A percentile compares a stretch with the other conserved stretches of the same genome.
Conservation (phyloP, 2,797 vertebrate species). For the Nannoperca australis region DNA sequence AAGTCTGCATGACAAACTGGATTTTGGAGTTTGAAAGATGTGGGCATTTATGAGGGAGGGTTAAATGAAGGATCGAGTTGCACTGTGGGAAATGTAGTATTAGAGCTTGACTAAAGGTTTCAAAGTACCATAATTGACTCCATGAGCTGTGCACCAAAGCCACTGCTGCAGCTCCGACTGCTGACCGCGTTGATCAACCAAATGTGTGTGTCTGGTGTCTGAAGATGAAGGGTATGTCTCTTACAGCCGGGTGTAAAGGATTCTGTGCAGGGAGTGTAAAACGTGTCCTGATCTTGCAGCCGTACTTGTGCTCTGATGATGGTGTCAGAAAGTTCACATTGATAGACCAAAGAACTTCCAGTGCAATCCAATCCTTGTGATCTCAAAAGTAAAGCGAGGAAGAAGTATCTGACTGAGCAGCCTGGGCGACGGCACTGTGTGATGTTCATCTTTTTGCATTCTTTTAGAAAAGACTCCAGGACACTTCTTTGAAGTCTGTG, state of each 20-base stretch:
- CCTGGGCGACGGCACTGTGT: slow-evolving; percentile 6
- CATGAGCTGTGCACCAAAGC: background rate
- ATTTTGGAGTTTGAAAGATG: background rate
- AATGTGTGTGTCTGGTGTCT: background rate
- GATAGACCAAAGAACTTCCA: slow-evolving; percentile 38
- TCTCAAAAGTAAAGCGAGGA: slow-evolving; percentile 30
- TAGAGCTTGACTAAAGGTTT: background rate
- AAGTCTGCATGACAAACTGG: background rate
- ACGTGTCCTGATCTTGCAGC: slow-evolving; percentile 17
- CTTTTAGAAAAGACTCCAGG: slow-evolving; percentile 81
- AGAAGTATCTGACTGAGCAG: background rate
- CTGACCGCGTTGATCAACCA: background rate
- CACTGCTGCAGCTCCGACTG: background rate
- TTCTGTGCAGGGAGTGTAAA: slow-evolving; percentile 8
- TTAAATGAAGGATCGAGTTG: background rate
- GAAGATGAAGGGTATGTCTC: background rate
- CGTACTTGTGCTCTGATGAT: slow-evolving; percentile 21
- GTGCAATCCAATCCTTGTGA: slow-evolving; percentile 29
- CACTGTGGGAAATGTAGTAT: background rate
- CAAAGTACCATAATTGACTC: background rate
- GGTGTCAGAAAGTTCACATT: slow-evolving; percentile 3
- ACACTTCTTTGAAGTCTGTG: slow-evolving; percentile 75
- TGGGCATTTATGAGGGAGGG: background rate
- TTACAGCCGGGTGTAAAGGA: background rate
- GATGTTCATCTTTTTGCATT: slow-evolving; percentile 52